Evolutionary conservation across 1,140 invertebrate species (phyloP).

Genomic region (Drosophila kurseongensis): DNA sequence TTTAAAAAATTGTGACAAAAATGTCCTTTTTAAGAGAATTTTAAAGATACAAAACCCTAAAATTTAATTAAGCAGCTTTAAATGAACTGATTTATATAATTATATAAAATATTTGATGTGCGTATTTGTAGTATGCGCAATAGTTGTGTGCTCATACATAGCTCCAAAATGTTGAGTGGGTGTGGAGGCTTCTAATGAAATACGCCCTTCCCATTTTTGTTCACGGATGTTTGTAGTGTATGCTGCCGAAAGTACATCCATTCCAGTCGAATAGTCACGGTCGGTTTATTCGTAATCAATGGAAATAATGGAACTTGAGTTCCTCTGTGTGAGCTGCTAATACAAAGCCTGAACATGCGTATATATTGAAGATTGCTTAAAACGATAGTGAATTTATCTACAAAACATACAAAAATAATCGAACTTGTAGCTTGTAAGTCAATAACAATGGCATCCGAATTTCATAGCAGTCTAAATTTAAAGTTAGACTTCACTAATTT

Average conservation of each 20-base stretch:
- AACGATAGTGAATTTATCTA: conserved; percentile 32
- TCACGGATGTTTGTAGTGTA: conserved; percentile 44
- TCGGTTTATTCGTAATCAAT: conserved; percentile 49
- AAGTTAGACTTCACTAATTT: too few relatives aligned
- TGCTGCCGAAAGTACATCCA: conserved; percentile 48
- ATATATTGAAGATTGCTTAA: conserved; percentile 42
- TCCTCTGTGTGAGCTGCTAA: conserved; percentile 41
- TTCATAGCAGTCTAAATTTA: neutral
- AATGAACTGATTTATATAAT: conserved; percentile 1
- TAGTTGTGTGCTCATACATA: conserved; percentile 13
- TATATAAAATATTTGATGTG: conserved; percentile 19
- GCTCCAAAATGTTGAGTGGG: conserved; percentile 42
- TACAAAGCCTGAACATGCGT: conserved; percentile 41
- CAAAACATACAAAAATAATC: conserved; percentile 1
- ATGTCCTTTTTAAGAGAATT: too few relatives aligned
- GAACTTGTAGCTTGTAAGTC: neutral
- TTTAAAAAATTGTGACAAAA: too few relatives aligned
- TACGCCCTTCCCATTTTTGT: conserved; percentile 49
- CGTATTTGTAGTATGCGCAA: conserved; percentile 24
- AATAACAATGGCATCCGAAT: neutral
- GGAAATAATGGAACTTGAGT: conserved; percentile 46
- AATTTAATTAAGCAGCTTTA: neutral
- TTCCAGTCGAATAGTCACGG: conserved; percentile 47
- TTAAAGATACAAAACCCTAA: too few relatives aligned
- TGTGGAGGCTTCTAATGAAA: conserved; percentile 48